A percentile compares a stretch with the other conserved stretches of the same genome.
phyloP scores from a whole-genome alignment of 2,113 vertebrate genomes.

The Suncus etruscus region DNA sequence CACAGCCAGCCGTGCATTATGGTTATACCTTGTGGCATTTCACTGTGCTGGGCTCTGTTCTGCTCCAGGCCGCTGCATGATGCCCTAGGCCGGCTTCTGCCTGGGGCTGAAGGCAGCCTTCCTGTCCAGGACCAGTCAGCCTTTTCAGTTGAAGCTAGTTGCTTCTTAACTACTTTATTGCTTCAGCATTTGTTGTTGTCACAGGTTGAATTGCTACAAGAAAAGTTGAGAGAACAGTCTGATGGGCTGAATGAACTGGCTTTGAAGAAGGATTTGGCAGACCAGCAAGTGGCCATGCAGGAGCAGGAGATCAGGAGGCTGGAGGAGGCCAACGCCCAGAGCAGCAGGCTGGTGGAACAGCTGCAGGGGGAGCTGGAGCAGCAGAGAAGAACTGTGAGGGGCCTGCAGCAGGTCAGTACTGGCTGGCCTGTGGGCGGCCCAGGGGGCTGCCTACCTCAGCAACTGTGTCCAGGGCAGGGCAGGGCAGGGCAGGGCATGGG shows the following conservation, averaged over 20 bases:
- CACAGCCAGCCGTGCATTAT: too few species aligned
- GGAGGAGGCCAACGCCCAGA: conserved; percentile 86
- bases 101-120: too few species aligned
- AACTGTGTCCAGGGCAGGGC: too few species aligned
- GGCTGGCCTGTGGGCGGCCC: background rate
- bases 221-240: conserved; percentile 91
- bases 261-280: conserved; percentile 89
- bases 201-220: conserved; percentile 95
- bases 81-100: too few species aligned
- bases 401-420: conserved; percentile 77
- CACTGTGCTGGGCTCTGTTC: too few species aligned
- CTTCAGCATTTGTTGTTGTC: conserved; percentile 43
- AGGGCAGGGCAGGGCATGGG: too few species aligned
- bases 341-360: conserved; percentile 77
- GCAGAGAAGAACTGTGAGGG: conserved; percentile 88
- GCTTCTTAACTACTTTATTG: too few species aligned
- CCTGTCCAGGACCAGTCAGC: too few species aligned
- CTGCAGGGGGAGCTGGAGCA: conserved; percentile 93
- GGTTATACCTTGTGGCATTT: too few species aligned
- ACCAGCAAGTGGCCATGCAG: conserved; percentile 88
- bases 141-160: too few species aligned
- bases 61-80: too few species aligned
- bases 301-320: conserved; percentile 93
- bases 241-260: conserved; percentile 91
- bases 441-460: background rate